phyloP scores from a whole-genome alignment of 2,888 invertebrate species.

The Lucinisca nassula region DNA sequence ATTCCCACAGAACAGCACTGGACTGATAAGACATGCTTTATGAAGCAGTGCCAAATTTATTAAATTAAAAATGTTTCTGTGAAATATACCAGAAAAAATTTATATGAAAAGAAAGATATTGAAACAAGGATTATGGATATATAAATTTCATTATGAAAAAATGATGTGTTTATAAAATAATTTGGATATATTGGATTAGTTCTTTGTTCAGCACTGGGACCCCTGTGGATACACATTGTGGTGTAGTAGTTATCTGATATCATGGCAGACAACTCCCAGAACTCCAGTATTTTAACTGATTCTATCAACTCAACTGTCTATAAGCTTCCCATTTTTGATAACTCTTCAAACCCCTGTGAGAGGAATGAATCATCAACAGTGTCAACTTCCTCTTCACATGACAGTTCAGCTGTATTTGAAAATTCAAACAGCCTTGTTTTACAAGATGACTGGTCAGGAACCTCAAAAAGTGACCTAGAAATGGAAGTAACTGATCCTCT shows the following conservation, averaged over 20 bases:
- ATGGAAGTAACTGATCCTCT: not conserved
- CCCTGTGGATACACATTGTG: not conserved
- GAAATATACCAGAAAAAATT: too few species aligned
- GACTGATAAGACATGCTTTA: too few species aligned
- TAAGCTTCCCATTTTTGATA: too few species aligned
- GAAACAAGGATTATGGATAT: not conserved
- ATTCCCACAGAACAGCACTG: too few species aligned
- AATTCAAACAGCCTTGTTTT: too few species aligned
- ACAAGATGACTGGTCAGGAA: constrained; percentile 2
- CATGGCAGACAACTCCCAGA: constrained; percentile 1
- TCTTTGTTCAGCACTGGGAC: not conserved
- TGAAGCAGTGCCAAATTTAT: too few species aligned
- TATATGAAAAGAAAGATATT: too few species aligned
- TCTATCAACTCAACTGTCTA: not conserved
- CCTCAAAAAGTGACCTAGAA: not conserved
- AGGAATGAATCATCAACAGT: too few species aligned
- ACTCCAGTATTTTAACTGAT: not conserved
- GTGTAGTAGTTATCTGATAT: not conserved
- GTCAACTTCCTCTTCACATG: not conserved
- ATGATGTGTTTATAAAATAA: not conserved
- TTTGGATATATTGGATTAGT: not conserved
- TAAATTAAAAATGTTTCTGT: too few species aligned
- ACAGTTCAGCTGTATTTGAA: not conserved
- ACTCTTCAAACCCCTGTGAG: too few species aligned
- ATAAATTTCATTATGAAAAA: not conserved